Evolutionary conservation across 2,888 invertebrate species (phyloP).

Genomic region (Herminia tarsipennalis): DNA sequence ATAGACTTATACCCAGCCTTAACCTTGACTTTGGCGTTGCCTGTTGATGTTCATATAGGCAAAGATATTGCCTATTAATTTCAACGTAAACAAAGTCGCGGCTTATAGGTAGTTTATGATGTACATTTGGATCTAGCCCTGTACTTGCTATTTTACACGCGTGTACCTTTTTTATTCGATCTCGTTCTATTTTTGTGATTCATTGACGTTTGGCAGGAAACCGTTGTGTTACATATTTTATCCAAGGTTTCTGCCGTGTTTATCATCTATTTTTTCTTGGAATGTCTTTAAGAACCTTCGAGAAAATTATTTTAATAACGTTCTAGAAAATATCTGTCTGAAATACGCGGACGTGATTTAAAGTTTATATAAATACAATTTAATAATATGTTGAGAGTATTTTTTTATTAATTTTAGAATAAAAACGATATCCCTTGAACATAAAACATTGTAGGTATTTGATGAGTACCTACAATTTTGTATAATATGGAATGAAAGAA

Average conservation of each 20-base stretch:
- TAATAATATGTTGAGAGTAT: too few relatives aligned
- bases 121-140: too few relatives aligned
- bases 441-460: too few relatives aligned
- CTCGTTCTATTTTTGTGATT: slow-evolving; percentile 22
- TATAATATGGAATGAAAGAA: too few relatives aligned
- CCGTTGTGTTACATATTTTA: slow-evolving; percentile 14
- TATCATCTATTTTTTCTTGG: slow-evolving; percentile 10
- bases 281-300: slow-evolving; percentile 24
- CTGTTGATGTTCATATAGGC: too few relatives aligned
- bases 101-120: background rate
- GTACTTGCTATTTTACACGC: too few relatives aligned
- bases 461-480: too few relatives aligned
- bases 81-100: background rate
- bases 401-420: too few relatives aligned
- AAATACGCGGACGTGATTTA: background rate
- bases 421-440: too few relatives aligned
- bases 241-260: slow-evolving; percentile 27
- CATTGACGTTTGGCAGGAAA: slow-evolving; percentile 21
- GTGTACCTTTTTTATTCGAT: slow-evolving; percentile 10
- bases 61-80: too few relatives aligned
- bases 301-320: slow-evolving; percentile 5
- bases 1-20: too few relatives aligned
- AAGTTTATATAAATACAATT: background rate
- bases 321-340: background rate
- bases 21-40: too few relatives aligned